Conservation (phyloP, 2,888 invertebrate genomes). For the Standfussiana lucernea region DNA sequence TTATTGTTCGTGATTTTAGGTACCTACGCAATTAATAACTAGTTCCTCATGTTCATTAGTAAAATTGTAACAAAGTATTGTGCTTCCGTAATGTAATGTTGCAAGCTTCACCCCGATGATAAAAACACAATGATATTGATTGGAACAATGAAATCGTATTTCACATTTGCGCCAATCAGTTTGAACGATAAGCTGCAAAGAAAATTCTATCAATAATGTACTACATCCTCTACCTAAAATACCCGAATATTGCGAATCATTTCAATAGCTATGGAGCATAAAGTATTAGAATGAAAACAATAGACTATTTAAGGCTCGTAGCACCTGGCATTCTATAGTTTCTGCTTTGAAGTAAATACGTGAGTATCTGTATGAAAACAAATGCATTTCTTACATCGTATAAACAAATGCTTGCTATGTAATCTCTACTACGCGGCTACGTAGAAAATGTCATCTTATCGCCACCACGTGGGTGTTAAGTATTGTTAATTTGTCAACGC, state of each 20-base stretch:
- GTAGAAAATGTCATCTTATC: slow-evolving; percentile 17
- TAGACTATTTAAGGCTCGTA: not conserved
- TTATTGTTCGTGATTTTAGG: slow-evolving; percentile 22
- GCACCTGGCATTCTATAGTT: not conserved
- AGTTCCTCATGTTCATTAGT: slow-evolving; percentile 7
- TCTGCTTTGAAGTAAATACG: not conserved
- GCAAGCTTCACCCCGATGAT: slow-evolving; percentile 6
- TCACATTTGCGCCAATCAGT: slow-evolving; percentile 20
- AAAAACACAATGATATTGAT: slow-evolving; percentile 32
- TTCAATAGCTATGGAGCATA: not conserved
- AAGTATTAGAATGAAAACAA: not conserved
- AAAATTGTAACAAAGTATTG: slow-evolving; percentile 11
- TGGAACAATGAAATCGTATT: slow-evolving; percentile 26
- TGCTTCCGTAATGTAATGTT: slow-evolving; percentile 5
- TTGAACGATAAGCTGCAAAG: slow-evolving; percentile 6
- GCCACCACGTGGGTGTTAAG: slow-evolving; percentile 21
- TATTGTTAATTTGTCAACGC: slow-evolving; percentile 22
- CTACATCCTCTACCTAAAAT: not conserved
- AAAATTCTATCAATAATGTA: slow-evolving; percentile 1
- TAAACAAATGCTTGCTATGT: not conserved
- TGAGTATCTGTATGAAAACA: not conserved
- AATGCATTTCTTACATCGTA: not conserved
- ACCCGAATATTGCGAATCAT: not conserved
- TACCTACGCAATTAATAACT: slow-evolving; percentile 18
- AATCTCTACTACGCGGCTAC: slow-evolving; percentile 2